Percentiles rank a stretch among this genome's conserved stretches.
phyloP scores from a whole-genome alignment of 2,113 vertebrate species.

The Cinclus cinclus region DNA sequence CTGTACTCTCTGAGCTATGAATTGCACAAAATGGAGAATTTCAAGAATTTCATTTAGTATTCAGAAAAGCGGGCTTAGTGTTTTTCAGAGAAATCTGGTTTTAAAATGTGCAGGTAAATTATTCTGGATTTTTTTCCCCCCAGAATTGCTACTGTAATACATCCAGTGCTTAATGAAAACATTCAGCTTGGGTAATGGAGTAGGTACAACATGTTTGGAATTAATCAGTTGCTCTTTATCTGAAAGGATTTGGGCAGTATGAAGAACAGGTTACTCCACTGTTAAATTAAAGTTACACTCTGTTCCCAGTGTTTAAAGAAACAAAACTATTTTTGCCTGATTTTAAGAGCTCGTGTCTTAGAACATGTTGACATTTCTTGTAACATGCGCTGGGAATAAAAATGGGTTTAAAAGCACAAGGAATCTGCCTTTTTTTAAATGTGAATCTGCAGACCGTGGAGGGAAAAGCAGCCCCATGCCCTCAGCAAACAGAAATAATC shows the following conservation, averaged over 20 bases:
- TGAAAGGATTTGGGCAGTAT: background rate
- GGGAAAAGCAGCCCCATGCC: background rate
- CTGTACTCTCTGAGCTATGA: rapidly evolving
- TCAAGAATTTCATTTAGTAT: background rate
- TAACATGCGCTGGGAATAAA: background rate
- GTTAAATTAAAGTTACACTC: background rate
- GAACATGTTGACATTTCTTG: background rate
- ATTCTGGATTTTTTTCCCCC: background rate
- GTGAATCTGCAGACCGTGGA: background rate
- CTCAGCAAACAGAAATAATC: background rate
- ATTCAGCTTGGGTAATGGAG: background rate
- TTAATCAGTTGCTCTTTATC: background rate
- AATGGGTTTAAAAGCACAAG: background rate
- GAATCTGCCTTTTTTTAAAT: rapidly evolving
- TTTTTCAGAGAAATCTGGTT: background rate
- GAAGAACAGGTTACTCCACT: background rate
- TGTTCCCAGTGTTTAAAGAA: background rate
- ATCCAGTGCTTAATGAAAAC: background rate
- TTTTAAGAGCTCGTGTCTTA: background rate
- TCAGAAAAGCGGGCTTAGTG: background rate
- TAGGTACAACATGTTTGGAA: background rate
- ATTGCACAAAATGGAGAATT: rapidly evolving
- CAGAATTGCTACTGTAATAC: rapidly evolving
- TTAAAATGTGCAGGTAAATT: rapidly evolving
- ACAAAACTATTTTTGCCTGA: background rate